phyloP scores from a whole-genome alignment of 2,888 invertebrate genomes.

The Hermaeophaga mercurialis region DNA sequence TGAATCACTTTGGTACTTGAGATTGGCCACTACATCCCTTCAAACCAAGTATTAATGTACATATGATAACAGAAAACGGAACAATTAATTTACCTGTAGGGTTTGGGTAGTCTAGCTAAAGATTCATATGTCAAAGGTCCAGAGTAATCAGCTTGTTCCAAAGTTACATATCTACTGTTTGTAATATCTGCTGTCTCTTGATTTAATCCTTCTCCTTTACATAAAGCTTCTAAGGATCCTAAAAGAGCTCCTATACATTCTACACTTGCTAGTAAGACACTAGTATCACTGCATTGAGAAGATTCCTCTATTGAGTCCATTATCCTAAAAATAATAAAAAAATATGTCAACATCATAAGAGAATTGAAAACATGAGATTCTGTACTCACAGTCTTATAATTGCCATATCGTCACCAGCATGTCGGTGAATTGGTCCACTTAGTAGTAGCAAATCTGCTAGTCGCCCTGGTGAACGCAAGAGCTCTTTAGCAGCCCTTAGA shows the following conservation, averaged over 20 bases:
- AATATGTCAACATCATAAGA: no score
- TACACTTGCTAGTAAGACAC: conserved; percentile 78
- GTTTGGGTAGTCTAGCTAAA: conserved; percentile 80
- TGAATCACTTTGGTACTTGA: conserved; percentile 68
- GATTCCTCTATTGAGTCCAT: conserved; percentile 94
- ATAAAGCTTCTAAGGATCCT: conserved; percentile 81
- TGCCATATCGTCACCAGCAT: conserved; percentile 80
- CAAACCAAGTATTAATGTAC: no score
- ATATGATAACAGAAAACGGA: no score
- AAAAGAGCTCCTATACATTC: conserved; percentile 84
- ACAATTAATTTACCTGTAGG: conserved; percentile 65
- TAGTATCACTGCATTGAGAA: conserved; percentile 78
- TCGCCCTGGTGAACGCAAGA: conserved; percentile 78
- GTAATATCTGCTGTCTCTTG: conserved; percentile 67
- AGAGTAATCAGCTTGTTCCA: conserved; percentile 79
- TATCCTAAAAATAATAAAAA: conserved; percentile 63
- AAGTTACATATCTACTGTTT: conserved; percentile 67
- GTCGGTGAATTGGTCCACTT: conserved; percentile 64
- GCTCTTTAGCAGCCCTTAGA: conserved; percentile 79
- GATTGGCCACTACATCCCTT: conserved; percentile 70
- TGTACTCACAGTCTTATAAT: conserved; percentile 76
- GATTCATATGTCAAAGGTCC: conserved; percentile 87
- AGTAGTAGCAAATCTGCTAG: conserved; percentile 74
- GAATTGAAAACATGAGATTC: no score
- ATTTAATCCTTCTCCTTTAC: conserved; percentile 73